Evolutionary conservation across 2,888 invertebrate species (phyloP).

Genomic region (Notocelia uddmanniana): DNA sequence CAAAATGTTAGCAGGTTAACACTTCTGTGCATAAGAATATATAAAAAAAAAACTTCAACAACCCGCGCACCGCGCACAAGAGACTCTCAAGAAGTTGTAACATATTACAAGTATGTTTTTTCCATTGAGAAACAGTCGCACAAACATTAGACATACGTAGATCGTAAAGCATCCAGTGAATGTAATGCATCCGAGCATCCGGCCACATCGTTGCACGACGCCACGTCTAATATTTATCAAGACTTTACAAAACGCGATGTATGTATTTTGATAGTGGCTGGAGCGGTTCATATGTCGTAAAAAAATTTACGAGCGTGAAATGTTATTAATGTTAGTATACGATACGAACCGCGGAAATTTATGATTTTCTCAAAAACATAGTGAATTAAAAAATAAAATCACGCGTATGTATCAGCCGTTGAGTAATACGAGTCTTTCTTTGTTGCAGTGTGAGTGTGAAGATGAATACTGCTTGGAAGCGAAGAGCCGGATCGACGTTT

Average conservation of each 20-base stretch:
- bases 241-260: conserved; percentile 61
- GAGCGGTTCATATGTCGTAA: conserved; percentile 71
- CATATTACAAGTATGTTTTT: background rate
- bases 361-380: conserved; percentile 71
- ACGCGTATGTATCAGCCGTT: conserved; percentile 28
- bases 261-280: conserved; percentile 64
- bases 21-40: background rate
- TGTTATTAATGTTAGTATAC: conserved; percentile 72
- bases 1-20: background rate
- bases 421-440: conserved; percentile 52
- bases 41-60: background rate
- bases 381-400: conserved; percentile 48
- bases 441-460: conserved; percentile 91
- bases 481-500: conserved; percentile 90
- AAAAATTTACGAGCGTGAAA: conserved; percentile 72
- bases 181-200: conserved; percentile 37
- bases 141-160: conserved; percentile 6
- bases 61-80: no score
- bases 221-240: conserved; percentile 50
- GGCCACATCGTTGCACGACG: conserved; percentile 42
- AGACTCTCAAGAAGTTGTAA: background rate
- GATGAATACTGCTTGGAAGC: conserved; percentile 89
- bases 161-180: conserved; percentile 27
- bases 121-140: background rate
- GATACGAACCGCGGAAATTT: conserved; percentile 68